Evolutionary conservation across 2,797 vertebrate genomes (phyloP), one percentile per base, ranked within the genome.

Genomic region (Gymnoscopelus braueri): DNA sequence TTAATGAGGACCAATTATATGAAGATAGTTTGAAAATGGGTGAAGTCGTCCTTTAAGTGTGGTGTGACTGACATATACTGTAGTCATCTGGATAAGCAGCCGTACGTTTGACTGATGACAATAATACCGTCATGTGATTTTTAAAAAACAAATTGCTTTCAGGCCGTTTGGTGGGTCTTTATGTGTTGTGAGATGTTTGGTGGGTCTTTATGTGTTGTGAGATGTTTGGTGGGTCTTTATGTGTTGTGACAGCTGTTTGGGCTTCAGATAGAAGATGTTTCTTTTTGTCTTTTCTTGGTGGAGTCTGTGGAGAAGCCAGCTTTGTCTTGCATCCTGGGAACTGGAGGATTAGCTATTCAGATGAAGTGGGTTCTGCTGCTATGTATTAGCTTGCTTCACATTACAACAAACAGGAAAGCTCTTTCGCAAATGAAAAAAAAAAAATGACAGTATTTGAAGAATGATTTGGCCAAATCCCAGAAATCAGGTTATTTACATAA

Each of bases 61-160:
- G 0, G 6, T 51, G 32, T 74, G 48, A 69, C 68, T 78, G 77
- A 61, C 55, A 75, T 80, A 75, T 65, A 64, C n/a, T n/a, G 64
- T 48, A 68, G 67, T 65, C 67, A 60, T 57, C 44, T 5, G 15
- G 75, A 60, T 60, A 72, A 50, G 73, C 71, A 69, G 5, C 32
- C 32, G 1, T 5, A 61, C 69, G 53, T n/a, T 47, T 66, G 24
- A 77, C 80, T 67, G 76, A 80, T 66, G 52, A 53, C 29, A 54
- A 6, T 60, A 83, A 76, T 53, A 44, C 54, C 60, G 19, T 51
- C 60, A 80, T 75, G 76, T 69, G 58, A 85, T 78, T 80, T 44
- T 0, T 9, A 44, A 2, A 8, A 44, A 5, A 10, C 9, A 44
- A 44, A 44, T 44, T 74, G 60, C 52, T 73, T 69, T 7, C 44